Conservation (phyloP, 2,888 invertebrate species). For the Entomobrya proxima region DNA sequence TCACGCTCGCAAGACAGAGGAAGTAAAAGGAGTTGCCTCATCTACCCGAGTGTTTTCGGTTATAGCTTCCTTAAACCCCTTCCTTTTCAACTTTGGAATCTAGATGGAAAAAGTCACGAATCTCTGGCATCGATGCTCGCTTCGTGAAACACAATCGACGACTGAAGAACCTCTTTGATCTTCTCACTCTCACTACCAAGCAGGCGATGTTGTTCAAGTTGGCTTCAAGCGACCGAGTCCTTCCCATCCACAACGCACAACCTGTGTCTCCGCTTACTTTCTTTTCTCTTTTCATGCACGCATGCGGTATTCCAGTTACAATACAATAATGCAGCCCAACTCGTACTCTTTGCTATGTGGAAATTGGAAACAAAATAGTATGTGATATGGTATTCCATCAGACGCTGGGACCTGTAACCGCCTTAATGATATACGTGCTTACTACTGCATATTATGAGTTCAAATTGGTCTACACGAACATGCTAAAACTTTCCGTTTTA, state of each 20-base stretch:
- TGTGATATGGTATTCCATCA: too few relatives aligned
- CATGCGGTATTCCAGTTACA: slow-evolving; percentile 54
- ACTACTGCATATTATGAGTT: too few relatives aligned
- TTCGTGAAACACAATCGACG: slow-evolving; percentile 53
- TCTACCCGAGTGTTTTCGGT: slow-evolving; percentile 57
- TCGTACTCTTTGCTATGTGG: background rate
- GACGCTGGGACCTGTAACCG: too few relatives aligned
- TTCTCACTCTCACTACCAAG: slow-evolving; percentile 42
- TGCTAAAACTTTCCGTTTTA: too few relatives aligned
- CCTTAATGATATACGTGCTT: too few relatives aligned
- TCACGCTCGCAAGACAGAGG: slow-evolving; percentile 7
- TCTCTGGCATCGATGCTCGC: slow-evolving; percentile 28
- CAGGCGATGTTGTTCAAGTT: too few relatives aligned
- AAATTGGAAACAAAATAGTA: too few relatives aligned
- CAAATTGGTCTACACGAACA: too few relatives aligned
- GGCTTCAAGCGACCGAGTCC: slow-evolving; percentile 47
- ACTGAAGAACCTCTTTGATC: slow-evolving; percentile 50
- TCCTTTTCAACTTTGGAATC: background rate
- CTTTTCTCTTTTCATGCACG: slow-evolving; percentile 38
- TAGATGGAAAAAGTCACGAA: slow-evolving; percentile 20
- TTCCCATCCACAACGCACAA: background rate
- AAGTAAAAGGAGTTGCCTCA: slow-evolving; percentile 60
- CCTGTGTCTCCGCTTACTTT: slow-evolving; percentile 8
- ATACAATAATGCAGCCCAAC: background rate
- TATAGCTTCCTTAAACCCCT: slow-evolving; percentile 22